These are phyloP conservation scores for Tortrix viridana DNA, from an alignment of 2,888 invertebrate species.

Conservation along the genomic window DNA sequence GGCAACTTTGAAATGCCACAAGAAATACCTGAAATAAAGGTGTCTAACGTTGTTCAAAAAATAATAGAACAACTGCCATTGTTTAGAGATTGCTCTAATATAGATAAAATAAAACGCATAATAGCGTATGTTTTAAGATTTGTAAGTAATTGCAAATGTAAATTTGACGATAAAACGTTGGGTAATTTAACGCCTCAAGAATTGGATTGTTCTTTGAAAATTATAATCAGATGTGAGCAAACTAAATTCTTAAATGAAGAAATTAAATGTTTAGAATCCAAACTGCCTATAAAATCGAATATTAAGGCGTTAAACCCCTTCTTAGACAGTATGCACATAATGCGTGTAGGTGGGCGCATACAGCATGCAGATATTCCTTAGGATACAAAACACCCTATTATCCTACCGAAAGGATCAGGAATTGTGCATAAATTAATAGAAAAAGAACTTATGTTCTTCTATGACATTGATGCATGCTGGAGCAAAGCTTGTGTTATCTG, in stretches of 20 bases:
- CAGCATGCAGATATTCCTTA: conserved; percentile 3
- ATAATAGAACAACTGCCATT: background rate
- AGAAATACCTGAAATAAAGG: background rate
- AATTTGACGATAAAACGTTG: background rate
- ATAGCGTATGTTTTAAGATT: background rate
- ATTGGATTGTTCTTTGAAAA: conserved; percentile 6
- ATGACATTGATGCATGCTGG: background rate
- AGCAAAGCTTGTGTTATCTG: background rate
- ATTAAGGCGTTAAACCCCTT: background rate
- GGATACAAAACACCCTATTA: no score
- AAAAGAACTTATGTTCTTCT: background rate
- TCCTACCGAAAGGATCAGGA: background rate
- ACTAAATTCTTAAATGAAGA: background rate
- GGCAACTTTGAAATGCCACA: no score
- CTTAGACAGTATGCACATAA: background rate
- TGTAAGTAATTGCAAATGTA: conserved; percentile 1
- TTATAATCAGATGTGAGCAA: conserved; percentile 1
- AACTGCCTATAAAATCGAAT: background rate
- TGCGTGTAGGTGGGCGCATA: background rate
- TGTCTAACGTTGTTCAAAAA: background rate
- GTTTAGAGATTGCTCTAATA: background rate
- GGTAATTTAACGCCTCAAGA: conserved; percentile 8
- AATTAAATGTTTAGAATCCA: background rate
- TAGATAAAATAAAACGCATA: background rate
- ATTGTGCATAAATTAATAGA: conserved; percentile 1